Evolutionary conservation across 92 coral and sea anemone genomes (phyloP), one percentile per base, ranked within the genome.

Genomic region (Zoanthus sansibaricus): DNA sequence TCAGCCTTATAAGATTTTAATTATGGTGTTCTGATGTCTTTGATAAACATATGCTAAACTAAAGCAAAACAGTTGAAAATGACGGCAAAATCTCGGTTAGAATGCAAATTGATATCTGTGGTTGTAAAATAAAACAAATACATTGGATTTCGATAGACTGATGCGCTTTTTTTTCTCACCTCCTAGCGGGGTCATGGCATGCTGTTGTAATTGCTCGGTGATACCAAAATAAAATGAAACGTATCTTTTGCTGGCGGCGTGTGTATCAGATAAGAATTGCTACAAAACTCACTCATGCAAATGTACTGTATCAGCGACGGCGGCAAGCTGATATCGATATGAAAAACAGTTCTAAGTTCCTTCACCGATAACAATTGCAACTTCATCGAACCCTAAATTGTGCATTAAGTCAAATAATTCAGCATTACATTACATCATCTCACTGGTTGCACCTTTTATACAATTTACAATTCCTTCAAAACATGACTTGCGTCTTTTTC

Each of bases 141-240:
- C 64, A 76, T 52, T 10, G 62, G 20, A 76, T 76, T 15, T 20
- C 20, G 75, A 42, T 55, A 47, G 79, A 73, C 33, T 73, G 89
- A 82, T 66, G 72, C 3, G 87, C 68, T 82, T 82, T 82, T 82
- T 68, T 82, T 82, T 82, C 75, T 54, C 87, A 71, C 82, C 74
- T 37, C 86, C 87, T 44, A 31, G 82, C 62, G 59, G 66, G 59
- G 67, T 62, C 69, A 62, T 62, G 6, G n/a, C 25, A n/a, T 7
- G 17, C 25, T 52, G 44, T 76, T 76, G 82, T 76, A 49, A 46
- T 67, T 64, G 20, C 45, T 20, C 46, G 85, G 66, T 66, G 66
- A 80, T 7, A 49, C 55, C 59, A 64, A 54, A 66, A 44, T 44
- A 76, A 18, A 76, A 11, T 18, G 75, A 17, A 62, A 64, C 45